Conservation (phyloP, 2,888 invertebrate species). For the Sabellastarte sp. region DNA sequence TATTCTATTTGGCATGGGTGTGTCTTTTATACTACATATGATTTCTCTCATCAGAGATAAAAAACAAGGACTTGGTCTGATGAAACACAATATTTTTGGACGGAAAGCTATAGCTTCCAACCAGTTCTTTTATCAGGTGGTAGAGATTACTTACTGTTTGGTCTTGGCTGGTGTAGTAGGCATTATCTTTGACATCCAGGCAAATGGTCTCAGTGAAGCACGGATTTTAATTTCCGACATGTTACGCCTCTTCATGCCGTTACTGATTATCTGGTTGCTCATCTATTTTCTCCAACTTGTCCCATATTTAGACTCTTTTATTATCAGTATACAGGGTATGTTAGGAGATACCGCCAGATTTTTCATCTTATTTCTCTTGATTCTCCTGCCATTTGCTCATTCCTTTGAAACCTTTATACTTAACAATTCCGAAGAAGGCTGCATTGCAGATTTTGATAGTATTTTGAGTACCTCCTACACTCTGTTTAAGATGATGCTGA, state of each 20-base stretch:
- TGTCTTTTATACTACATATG: too few relatives aligned
- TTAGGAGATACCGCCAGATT: conserved; percentile 13
- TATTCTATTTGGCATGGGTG: too few relatives aligned
- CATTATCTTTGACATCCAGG: too few relatives aligned
- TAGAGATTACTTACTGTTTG: background rate
- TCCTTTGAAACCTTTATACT: conserved; percentile 7
- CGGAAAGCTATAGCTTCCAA: background rate
- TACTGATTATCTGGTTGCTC: conserved; percentile 9
- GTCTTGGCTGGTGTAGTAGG: background rate
- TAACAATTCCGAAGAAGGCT: conserved; percentile 5
- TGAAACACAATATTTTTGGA: too few relatives aligned
- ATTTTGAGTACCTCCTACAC: conserved; percentile 4
- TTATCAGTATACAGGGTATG: conserved; percentile 18
- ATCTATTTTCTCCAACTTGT: conserved; percentile 21
- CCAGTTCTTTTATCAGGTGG: background rate
- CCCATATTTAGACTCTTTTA: conserved; percentile 16
- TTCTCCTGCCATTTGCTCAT: conserved; percentile 12
- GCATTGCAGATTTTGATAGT: conserved; percentile 6
- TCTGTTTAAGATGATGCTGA: conserved; percentile 16
- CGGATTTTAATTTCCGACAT: background rate
- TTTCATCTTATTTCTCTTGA: conserved; percentile 10
- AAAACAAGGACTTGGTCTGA: too few relatives aligned
- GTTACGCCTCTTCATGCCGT: background rate
- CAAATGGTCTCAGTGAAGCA: background rate
- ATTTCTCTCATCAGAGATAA: too few relatives aligned